Evolutionary conservation across 2,888 invertebrate genomes (phyloP).

Genomic region (Perdita meconis): DNA sequence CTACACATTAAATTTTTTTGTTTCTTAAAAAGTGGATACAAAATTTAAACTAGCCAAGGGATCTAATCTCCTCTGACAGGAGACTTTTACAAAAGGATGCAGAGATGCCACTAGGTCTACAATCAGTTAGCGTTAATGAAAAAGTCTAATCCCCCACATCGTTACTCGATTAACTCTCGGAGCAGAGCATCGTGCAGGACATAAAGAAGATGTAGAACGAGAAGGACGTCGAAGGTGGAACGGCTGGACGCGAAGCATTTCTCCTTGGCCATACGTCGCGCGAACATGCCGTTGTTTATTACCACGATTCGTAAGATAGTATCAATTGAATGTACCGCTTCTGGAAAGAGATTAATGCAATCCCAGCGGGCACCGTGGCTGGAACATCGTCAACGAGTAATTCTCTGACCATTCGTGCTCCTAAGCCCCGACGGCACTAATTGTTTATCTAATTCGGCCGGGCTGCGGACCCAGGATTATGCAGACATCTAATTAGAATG

Average conservation of each 20-base stretch:
- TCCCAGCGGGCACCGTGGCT: constrained; percentile 56
- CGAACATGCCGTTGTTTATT: constrained; percentile 69
- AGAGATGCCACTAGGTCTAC: not conserved
- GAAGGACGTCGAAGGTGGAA: constrained; percentile 46
- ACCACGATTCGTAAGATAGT: constrained; percentile 65
- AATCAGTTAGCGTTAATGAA: not conserved
- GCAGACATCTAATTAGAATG: constrained; percentile 64
- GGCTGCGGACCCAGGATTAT: constrained; percentile 44
- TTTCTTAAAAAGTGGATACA: too few species aligned
- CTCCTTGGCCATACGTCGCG: constrained; percentile 48
- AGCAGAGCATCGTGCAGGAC: constrained; percentile 30
- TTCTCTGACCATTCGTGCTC: constrained; percentile 24
- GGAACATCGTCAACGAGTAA: constrained; percentile 46
- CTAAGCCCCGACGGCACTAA: constrained; percentile 55
- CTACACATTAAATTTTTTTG: too few species aligned
- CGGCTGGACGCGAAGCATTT: constrained; percentile 37
- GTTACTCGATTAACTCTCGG: constrained; percentile 6
- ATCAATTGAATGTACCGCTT: constrained; percentile 68
- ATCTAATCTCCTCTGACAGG: not conserved
- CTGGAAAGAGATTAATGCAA: constrained; percentile 67
- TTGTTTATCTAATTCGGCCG: constrained; percentile 70
- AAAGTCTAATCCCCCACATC: not conserved
- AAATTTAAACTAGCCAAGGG: too few species aligned
- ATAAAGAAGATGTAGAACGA: constrained; percentile 54
- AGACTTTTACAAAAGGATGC: constrained; percentile 2